phyloP scores from a whole-genome alignment of 1,140 invertebrate species.

The Metopolophium dirhodum region DNA sequence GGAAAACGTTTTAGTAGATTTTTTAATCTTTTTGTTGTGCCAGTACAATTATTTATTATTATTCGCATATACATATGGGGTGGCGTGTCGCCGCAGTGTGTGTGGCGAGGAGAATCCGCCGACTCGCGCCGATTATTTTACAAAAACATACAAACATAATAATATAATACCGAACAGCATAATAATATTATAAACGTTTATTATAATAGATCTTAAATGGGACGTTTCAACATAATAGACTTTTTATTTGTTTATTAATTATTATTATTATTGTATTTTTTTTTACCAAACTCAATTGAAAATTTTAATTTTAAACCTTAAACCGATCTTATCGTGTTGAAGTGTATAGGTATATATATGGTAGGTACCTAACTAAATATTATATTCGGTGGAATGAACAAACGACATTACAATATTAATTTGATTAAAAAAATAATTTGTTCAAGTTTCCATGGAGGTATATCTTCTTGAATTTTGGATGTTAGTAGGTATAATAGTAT shows the following conservation, averaged over 20 bases:
- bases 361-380: neutral
- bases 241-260: constrained; percentile 1
- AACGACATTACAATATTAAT: neutral
- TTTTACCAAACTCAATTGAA: neutral
- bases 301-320: neutral
- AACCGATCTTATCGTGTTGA: neutral
- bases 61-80: constrained; percentile 3
- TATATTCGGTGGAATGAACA: neutral
- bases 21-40: constrained; percentile 37
- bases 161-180: neutral
- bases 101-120: neutral
- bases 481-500: too few species aligned
- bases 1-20: constrained; percentile 53
- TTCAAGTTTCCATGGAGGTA: neutral
- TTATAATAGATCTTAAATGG: neutral
- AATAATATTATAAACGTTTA: neutral
- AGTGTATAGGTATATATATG: neutral
- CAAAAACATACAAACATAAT: neutral
- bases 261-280: neutral
- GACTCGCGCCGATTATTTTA: constrained; percentile 8
- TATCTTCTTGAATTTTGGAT: too few species aligned
- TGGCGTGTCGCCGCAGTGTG: neutral
- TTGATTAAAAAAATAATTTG: neutral
- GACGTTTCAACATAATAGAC: neutral
- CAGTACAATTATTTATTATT: constrained; percentile 30